Evolutionary conservation across 2,113 vertebrate genomes (phyloP).

Genomic region (Apeltes quadracus): DNA sequence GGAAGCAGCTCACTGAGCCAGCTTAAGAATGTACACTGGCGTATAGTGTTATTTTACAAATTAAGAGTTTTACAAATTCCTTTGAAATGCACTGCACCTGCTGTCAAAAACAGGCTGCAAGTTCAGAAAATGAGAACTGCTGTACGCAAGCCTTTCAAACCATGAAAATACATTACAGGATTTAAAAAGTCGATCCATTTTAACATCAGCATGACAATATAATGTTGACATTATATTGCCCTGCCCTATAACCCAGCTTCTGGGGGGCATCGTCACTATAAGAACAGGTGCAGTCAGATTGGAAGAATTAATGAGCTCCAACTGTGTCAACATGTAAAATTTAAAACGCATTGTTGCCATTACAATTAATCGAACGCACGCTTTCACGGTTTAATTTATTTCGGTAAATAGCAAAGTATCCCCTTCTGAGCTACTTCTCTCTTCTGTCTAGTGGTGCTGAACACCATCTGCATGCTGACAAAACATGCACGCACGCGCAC

Average conservation of each 20-base stretch:
- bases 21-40: slow-evolving; percentile 37
- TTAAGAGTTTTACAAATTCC: slow-evolving; percentile 7
- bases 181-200: no score
- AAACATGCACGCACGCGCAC: slow-evolving; percentile 21
- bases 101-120: not conserved
- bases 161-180: not conserved
- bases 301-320: not conserved
- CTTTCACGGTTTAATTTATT: slow-evolving; percentile 22
- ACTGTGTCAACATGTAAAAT: not conserved
- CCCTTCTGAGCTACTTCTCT: slow-evolving; percentile 5
- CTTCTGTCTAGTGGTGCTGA: not conserved
- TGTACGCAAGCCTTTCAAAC: not conserved
- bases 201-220: not conserved
- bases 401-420: not conserved
- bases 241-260: no score
- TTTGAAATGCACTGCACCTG: slow-evolving; percentile 1
- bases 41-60: not conserved
- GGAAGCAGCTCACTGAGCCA: slow-evolving; percentile 34
- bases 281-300: no score
- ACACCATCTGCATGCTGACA: slow-evolving; percentile 29
- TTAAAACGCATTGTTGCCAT: not conserved
- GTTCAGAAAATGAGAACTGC: not conserved
- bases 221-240: not conserved
- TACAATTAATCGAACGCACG: slow-evolving; percentile 8
- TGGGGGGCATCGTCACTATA: no score